Evolutionary conservation across 2,113 vertebrate genomes (phyloP).

Genomic region (Desmodus rotundus): DNA sequence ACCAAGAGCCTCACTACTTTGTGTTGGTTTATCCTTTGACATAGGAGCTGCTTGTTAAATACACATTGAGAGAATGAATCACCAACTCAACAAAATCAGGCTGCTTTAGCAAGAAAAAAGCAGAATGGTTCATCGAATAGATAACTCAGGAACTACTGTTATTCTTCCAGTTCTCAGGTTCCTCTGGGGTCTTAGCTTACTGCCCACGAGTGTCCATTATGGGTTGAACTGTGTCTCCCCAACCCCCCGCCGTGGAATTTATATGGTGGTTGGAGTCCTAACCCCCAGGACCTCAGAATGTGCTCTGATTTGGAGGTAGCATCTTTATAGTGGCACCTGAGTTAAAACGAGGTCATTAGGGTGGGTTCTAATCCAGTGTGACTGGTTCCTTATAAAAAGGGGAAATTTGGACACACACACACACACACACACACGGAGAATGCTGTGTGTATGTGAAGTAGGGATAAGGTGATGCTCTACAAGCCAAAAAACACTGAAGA

Average conservation of each 20-base stretch:
- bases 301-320: not conserved
- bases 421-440: not conserved
- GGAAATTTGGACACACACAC: not conserved
- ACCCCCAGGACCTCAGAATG: not conserved
- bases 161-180: not conserved
- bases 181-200: too few relatives aligned
- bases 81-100: not conserved
- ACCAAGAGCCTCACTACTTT: not conserved
- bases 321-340: not conserved
- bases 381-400: not conserved
- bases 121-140: accelerated
- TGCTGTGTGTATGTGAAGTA: not conserved
- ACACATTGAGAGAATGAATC: too few relatives aligned
- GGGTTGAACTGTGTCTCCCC: not conserved
- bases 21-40: not conserved
- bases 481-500: not conserved
- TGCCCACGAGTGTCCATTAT: not conserved
- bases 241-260: not conserved
- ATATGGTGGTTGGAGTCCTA: not conserved
- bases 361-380: not conserved
- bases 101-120: not conserved
- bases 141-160: accelerated
- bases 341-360: not conserved
- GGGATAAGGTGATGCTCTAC: not conserved
- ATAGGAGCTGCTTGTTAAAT: not conserved